Evolutionary conservation across 2,888 invertebrate species (phyloP), one percentile per base, ranked within the genome.

Genomic region (Andrena minutula): DNA sequence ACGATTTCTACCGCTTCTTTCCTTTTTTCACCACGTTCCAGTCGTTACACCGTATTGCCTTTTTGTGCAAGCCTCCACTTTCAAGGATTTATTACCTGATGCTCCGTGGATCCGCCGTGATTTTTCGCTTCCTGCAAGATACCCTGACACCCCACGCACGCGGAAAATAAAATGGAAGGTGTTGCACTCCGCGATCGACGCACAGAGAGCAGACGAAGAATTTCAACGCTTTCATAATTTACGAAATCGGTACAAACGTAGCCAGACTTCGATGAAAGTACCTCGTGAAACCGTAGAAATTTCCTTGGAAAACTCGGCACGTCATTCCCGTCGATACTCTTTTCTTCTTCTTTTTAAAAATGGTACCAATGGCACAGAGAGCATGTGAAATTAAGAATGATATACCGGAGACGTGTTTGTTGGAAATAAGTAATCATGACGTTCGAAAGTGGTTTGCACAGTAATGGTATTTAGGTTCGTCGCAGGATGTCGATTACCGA

Each of bases 401-500:
- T 5, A 16, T 16, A 16, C 41, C 4, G 1, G 1, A 28, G 28
- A 16, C 58, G 8, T 32, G 20, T 8, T 30, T 23, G 20, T n/a
- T 12, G 28, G 47, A 23, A 58, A 65, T 35, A 64, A 32, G 30
- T 28, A 56, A 75, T 60, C 32, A 2, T 32, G 47, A 49, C 47
- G 51, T 75, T 61, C 16, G 75, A 71, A 71, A 71, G 63, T 75
- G 63, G 53, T 61, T 60, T 28, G 60, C 16, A n/a, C 10, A 6
- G 23, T 53, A 3, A 10, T 30, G 53, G 77, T 71, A 66, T 71
- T 60, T 30, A 66, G 79, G 77, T 76, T 77, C 61, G 49, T 65
- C 41, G 53, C 64, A 60, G 79, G 70, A 76, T 75, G 70, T 65
- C 68, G 63, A 69, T 64, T 69, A 64, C 53, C 71, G 60, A 61